Evolutionary conservation across 1,140 invertebrate genomes (phyloP).

Genomic region (Zaprionus capensis): DNA sequence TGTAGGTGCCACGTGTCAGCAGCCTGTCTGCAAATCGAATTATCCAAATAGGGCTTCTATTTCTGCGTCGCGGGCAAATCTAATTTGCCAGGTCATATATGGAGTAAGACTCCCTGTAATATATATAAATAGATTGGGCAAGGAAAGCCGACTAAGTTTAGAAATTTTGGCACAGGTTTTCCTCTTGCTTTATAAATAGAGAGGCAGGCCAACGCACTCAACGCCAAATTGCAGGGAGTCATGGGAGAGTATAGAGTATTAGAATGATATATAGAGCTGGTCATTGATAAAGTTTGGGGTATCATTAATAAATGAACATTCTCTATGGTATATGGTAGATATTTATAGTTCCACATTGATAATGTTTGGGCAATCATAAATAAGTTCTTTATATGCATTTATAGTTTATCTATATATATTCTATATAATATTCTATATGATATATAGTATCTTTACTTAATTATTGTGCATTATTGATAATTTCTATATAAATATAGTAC

Average conservation of each 20-base stretch:
- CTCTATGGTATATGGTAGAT: neutral
- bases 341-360: no score
- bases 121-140: neutral
- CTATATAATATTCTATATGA: no score
- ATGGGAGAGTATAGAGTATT: neutral
- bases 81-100: neutral
- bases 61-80: neutral
- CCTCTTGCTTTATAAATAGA: neutral
- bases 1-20: neutral
- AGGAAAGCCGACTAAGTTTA: neutral
- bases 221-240: neutral
- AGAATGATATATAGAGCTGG: neutral
- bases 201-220: neutral
- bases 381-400: neutral
- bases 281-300: no score
- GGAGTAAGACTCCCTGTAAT: neutral
- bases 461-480: no score
- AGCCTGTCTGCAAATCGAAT: neutral
- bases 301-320: neutral
- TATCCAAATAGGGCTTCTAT: neutral
- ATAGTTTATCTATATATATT: neutral
- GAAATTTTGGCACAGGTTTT: constrained; percentile 7
- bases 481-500: no score
- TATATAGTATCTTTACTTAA: no score
- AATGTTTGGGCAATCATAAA: no score